Conservation (phyloP, 2,888 invertebrate genomes). For the Drosophila pegasa region DNA sequence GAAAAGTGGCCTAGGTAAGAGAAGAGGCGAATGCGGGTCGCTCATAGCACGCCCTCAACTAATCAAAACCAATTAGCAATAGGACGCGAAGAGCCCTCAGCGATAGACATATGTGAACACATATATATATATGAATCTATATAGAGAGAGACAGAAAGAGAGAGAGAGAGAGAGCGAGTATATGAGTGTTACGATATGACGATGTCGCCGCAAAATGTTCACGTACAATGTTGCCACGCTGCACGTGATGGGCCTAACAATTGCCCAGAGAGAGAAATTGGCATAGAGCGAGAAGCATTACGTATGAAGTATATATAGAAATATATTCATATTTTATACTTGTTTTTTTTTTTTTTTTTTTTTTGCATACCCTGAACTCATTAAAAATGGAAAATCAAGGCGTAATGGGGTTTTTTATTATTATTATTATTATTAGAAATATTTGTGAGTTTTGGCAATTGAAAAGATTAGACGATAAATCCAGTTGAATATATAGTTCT, state of each 20-base stretch:
- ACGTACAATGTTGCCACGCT: slow-evolving; percentile 55
- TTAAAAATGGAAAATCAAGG: too few relatives aligned
- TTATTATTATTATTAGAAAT: slow-evolving; percentile 33
- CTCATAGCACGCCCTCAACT: slow-evolving; percentile 65
- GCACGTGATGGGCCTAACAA: slow-evolving; percentile 61
- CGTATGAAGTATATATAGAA: slow-evolving; percentile 2
- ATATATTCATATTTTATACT: slow-evolving; percentile 35
- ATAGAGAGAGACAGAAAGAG: not conserved
- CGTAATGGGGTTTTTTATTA: too few relatives aligned
- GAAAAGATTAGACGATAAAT: not conserved
- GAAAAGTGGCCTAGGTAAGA: slow-evolving; percentile 19
- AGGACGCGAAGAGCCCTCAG: slow-evolving; percentile 50
- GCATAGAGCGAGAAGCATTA: slow-evolving; percentile 17
- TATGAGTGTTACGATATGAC: slow-evolving; percentile 1
- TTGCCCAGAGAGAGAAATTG: slow-evolving; percentile 43
- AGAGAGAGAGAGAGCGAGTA: not conserved
- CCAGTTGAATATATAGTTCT: not conserved
- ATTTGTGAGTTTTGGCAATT: not conserved
- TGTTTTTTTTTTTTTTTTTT: too few relatives aligned
- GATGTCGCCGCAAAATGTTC: slow-evolving; percentile 26
- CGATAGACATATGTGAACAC: slow-evolving; percentile 11
- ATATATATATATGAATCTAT: slow-evolving; percentile 8
- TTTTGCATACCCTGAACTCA: too few relatives aligned
- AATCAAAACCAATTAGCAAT: slow-evolving; percentile 74
- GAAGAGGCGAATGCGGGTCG: slow-evolving; percentile 20